Evolutionary conservation across 2,797 vertebrate species (phyloP), one percentile per base, ranked within the genome.

Genomic region (Sebastes nivosus): DNA sequence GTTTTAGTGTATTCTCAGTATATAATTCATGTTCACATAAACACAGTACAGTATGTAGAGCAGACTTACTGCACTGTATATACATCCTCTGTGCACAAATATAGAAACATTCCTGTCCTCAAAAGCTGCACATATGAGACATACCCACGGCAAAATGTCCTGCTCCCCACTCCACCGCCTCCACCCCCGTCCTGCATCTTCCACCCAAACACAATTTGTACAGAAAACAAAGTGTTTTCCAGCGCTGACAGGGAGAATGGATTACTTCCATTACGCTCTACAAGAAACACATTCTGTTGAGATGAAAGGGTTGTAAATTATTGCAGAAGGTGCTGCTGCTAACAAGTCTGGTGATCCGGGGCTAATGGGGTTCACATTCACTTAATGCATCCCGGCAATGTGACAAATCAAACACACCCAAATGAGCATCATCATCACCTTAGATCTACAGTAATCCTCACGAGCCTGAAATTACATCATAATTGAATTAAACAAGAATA

Each of bases 241-340:
- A 90, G 95, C 88, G 93, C 92, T 89, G 97, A 96, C 96, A 96
- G 96, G 94, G 92, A 96, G 96, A 97, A 99, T 98, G 96, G 97
- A 99, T 98, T 94, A 95, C 97, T 96, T 97, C 97, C 97, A 98
- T 99, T 98, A 98, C 94, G 89, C 95, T 94, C 96, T 97, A 97
- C 97, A 97, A 97, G 97, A 96, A 98, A 96, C 96, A 96, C 97
- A 96, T 98, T 98, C 97, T 95, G 96, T 96, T 95, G 96, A 96
- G 96, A 96, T 91, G 96, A 97, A 97, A 96, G 96, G 96, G 94
- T 93, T 92, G 96, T 98, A 98, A 98, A 98, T 98, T 97, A 97
- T 96, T 95, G 95, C 97, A 96, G 88, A 84, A 83, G 87, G 88
- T 86, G 90, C 85, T 66, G 95, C 96, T 95, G 95, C 97, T 98